Evolutionary conservation across 2,888 invertebrate species (phyloP).

Genomic region (Andrena trimmerana): DNA sequence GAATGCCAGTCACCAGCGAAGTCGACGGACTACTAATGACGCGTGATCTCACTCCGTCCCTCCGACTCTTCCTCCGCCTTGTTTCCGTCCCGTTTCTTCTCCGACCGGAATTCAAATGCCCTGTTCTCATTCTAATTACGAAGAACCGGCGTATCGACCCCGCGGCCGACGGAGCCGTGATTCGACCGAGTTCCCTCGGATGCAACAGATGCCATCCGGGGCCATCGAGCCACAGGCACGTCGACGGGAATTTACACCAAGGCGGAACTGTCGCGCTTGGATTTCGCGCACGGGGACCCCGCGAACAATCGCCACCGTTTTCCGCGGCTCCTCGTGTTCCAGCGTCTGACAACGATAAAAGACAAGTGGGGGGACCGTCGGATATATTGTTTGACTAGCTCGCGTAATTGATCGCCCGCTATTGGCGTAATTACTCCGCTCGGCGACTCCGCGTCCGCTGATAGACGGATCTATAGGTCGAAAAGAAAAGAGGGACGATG

Average conservation of each 20-base stretch:
- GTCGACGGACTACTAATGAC: constrained; percentile 71
- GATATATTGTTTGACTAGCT: constrained; percentile 44
- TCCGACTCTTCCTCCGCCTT: constrained; percentile 29
- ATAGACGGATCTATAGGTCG: constrained; percentile 18
- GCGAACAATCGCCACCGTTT: constrained; percentile 6
- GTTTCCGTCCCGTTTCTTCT: constrained; percentile 34
- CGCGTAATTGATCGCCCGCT: constrained; percentile 33
- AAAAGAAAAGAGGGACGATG: constrained; percentile 12
- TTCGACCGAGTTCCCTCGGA: constrained; percentile 47
- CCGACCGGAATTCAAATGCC: constrained; percentile 63
- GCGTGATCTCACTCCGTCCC: constrained; percentile 13
- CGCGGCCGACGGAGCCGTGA: constrained; percentile 5
- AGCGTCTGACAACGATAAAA: constrained; percentile 52
- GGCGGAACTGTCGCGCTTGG: constrained; percentile 6
- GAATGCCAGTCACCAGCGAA: constrained; percentile 68
- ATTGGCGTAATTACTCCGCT: neutral
- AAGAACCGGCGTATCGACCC: constrained; percentile 28
- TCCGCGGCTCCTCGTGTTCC: constrained; percentile 11
- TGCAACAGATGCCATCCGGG: constrained; percentile 57
- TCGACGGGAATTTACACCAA: neutral
- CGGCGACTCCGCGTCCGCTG: constrained; percentile 4
- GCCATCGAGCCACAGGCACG: neutral
- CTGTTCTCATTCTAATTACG: constrained; percentile 71
- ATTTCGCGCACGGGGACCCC: neutral
- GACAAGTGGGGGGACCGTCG: constrained; percentile 3